Conservation (phyloP, 2,797 vertebrate species). For the Sebastes itinus region DNA sequence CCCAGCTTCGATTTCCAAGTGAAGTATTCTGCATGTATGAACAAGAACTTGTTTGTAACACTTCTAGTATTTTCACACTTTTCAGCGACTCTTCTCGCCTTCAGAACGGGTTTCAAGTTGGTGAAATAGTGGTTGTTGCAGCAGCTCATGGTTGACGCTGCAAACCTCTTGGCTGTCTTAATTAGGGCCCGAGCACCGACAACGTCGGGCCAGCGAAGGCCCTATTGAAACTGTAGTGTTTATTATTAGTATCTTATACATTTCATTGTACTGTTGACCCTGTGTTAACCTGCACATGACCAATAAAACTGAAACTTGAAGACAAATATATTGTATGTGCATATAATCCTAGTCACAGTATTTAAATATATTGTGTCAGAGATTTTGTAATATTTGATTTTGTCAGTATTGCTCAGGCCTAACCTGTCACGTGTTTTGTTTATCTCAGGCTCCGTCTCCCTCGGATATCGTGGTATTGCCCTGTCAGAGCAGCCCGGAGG, state of each 20-base stretch:
- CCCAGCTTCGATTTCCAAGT: neutral
- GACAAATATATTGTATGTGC: neutral
- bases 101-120: neutral
- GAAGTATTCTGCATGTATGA: neutral
- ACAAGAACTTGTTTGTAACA: neutral
- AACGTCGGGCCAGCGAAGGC: too few relatives aligned
- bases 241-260: too few relatives aligned
- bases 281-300: too few relatives aligned
- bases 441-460: conserved; percentile 70
- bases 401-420: neutral
- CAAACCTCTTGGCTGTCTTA: neutral
- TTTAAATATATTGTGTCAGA: neutral
- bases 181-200: too few relatives aligned
- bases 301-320: too few relatives aligned
- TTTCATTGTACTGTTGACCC: too few relatives aligned
- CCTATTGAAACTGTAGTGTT: too few relatives aligned
- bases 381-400: neutral
- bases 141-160: neutral
- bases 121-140: neutral
- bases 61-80: neutral
- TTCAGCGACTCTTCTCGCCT: neutral
- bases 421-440: neutral
- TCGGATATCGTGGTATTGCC: conserved; percentile 55
- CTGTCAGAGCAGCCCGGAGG: conserved; percentile 67
- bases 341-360: neutral